Conservation (phyloP, 2,113 vertebrate species). For the Bubo scandiacus region DNA sequence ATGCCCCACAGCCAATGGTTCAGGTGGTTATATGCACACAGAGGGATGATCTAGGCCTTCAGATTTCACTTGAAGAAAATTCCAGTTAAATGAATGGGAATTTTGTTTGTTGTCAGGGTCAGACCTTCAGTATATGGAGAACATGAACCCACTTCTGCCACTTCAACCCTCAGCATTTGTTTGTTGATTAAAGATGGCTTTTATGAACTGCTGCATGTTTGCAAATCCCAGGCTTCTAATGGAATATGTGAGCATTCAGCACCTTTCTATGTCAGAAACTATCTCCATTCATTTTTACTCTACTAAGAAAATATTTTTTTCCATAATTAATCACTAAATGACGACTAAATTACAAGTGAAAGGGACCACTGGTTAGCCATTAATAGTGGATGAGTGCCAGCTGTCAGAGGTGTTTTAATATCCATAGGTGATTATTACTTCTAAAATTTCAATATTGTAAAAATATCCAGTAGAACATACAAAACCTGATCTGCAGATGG, state of each 20-base stretch:
- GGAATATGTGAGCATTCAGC: background rate
- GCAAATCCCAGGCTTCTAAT: background rate
- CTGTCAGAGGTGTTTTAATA: slow-evolving; percentile 8
- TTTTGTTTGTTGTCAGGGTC: background rate
- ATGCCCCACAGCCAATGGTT: background rate
- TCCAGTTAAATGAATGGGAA: background rate
- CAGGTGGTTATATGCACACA: background rate
- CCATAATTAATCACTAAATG: background rate
- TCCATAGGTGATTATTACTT: background rate
- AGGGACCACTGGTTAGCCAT: background rate
- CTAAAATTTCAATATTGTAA: background rate
- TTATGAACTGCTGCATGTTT: background rate
- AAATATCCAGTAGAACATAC: background rate
- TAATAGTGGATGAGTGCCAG: background rate
- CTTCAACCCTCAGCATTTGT: background rate
- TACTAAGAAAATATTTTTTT: background rate
- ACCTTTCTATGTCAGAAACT: background rate
- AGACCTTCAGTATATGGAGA: background rate
- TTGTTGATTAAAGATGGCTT: background rate
- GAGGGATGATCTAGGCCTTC: background rate
- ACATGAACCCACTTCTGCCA: background rate
- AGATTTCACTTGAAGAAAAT: background rate
- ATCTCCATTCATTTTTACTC: background rate
- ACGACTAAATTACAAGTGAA: background rate
- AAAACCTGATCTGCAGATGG: slow-evolving; percentile 3